Evolutionary conservation across 2,888 invertebrate genomes (phyloP), one percentile per base, ranked within the genome.

Genomic region (Himalopsyche japonica): DNA sequence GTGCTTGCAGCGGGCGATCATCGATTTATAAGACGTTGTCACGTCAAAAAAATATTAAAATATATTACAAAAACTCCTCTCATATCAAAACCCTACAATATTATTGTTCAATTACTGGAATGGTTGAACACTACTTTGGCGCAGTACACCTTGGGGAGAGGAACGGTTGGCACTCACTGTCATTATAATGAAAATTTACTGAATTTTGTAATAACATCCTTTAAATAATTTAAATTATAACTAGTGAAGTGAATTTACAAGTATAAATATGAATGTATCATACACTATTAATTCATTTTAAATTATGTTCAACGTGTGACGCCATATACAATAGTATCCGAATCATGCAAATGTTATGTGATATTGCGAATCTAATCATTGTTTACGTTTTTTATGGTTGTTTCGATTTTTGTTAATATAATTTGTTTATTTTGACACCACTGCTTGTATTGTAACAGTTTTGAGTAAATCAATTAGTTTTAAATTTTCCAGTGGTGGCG

Each of bases 401-500:
- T 37, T 37, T 37, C 37, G 10, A 15, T 43, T 43, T 43, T 43
- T 43, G 4, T 8, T 37, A 37, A 8, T 37, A 37, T 10, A 0
- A 0, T 43, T 3, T 43, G 43, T 15, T 43, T 43, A 57, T 57
- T 57, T n/a, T 57, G 2, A n/a, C 20, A 10, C 15, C 57, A 20
- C 20, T 57, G 57, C 1, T 20, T 57, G 57, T 20, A 12, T 24
- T 57, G 20, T 57, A 57, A 57, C 57, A 57, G 57, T 57, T 57
- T 57, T 57, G 20, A 57, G 57, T 57, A 57, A 57, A 57, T 57
- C 57, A 57, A 8, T 57, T 57, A 57, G 57, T 57, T 57, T 57
- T 57, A 57, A 57, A 57, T 57, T 57, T 83, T 77, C 43, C 92
- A 94, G 94, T 88, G 90, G 91, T 88, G 92, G 93, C 86, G 93